phyloP scores from a whole-genome alignment of 2,888 invertebrate species.

The Allacma fusca region DNA sequence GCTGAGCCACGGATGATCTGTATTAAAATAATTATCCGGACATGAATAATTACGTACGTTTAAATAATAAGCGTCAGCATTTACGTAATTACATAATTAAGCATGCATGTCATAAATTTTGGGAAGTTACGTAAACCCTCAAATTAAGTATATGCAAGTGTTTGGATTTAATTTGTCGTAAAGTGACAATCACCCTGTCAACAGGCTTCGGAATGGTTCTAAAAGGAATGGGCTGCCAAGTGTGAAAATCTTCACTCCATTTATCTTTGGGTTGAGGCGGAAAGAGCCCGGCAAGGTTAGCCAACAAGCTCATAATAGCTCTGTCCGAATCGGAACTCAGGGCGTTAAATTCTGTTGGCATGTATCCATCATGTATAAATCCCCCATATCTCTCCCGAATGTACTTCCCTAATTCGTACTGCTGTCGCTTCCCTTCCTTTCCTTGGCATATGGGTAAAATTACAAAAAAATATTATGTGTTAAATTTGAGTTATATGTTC shows the following conservation, averaged over 20 bases:
- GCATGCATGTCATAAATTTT: too few species aligned
- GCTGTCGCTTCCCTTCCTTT: constrained; percentile 63
- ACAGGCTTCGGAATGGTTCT: constrained; percentile 43
- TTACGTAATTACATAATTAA: too few species aligned
- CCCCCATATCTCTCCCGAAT: constrained; percentile 75
- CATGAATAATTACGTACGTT: too few species aligned
- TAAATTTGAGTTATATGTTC: too few species aligned
- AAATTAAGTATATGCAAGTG: too few species aligned
- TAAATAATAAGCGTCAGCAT: too few species aligned
- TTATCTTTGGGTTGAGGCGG: constrained; percentile 63
- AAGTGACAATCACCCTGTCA: constrained; percentile 25
- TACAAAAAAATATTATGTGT: background rate
- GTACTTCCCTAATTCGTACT: constrained; percentile 75
- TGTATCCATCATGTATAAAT: constrained; percentile 58
- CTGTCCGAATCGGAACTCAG: constrained; percentile 82
- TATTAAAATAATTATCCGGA: background rate
- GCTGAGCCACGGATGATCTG: constrained; percentile 30
- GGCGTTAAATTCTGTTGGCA: constrained; percentile 65
- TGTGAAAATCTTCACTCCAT: constrained; percentile 68
- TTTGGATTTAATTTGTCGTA: background rate
- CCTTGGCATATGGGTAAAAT: background rate
- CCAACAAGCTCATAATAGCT: constrained; percentile 85
- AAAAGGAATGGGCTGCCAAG: constrained; percentile 56
- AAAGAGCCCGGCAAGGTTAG: constrained; percentile 80
- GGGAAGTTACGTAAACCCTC: too few species aligned